Conservation (phyloP, 1,140 invertebrate species). For the Saccostrea echinata region DNA sequence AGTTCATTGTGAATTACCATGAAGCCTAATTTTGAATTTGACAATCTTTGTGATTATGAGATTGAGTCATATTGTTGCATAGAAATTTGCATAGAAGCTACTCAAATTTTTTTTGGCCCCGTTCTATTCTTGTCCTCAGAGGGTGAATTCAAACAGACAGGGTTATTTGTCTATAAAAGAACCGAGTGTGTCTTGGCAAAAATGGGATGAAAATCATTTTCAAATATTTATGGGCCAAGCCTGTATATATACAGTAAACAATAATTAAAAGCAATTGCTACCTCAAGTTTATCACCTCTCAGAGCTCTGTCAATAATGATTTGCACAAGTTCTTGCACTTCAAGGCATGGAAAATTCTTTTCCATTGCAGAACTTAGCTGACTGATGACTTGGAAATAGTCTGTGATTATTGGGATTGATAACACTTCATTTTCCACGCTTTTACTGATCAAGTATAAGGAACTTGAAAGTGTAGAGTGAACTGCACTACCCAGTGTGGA, state of each 20-base stretch:
- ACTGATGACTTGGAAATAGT: not conserved
- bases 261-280: not conserved
- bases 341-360: not conserved
- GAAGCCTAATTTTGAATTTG: no score
- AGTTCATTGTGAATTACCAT: no score
- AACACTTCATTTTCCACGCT: not conserved
- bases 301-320: not conserved
- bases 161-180: no score
- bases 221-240: no score
- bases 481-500: not conserved
- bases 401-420: slow-evolving; percentile 5
- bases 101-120: no score
- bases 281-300: not conserved
- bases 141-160: no score
- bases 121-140: no score
- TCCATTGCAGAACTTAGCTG: not conserved
- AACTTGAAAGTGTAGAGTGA: not conserved
- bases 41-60: no score
- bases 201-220: no score
- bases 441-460: not conserved
- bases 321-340: not conserved
- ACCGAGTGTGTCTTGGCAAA: no score
- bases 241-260: not conserved
- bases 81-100: no score
- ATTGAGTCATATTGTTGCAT: no score